Percentiles rank a stretch among this genome's conserved stretches.
Conservation (phyloP, 2,113 vertebrate species). For the Ctenomys sociabilis region DNA sequence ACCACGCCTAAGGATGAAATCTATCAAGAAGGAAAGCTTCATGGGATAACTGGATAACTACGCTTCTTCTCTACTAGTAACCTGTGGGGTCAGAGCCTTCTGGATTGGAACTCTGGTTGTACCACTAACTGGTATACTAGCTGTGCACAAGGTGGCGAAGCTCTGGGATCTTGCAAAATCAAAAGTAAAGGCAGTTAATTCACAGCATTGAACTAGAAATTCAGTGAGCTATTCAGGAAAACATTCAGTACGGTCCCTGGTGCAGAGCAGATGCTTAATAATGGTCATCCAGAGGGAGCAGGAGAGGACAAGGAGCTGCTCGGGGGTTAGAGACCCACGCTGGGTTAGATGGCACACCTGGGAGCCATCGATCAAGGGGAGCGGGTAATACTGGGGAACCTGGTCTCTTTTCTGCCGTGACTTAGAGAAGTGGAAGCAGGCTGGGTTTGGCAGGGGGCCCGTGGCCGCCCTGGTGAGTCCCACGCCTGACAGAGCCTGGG, state of each 20-base stretch:
- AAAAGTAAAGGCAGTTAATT: neutral
- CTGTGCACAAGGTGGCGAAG: neutral
- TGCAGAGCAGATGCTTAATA: neutral
- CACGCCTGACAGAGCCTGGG: neutral
- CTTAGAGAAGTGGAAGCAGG: slow-evolving; percentile 62
- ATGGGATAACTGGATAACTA: neutral
- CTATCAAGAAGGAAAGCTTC: neutral
- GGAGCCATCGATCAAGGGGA: neutral
- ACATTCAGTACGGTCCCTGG: neutral
- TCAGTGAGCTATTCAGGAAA: neutral
- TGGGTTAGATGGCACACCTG: rapidly evolving
- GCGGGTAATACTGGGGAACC: neutral
- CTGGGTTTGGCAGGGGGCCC: slow-evolving; percentile 30
- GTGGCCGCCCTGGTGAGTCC: slow-evolving; percentile 47
- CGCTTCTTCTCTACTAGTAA: neutral
- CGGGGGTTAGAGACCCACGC: neutral
- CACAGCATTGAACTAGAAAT: neutral
- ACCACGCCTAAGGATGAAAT: neutral
- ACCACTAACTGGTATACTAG: too few species aligned
- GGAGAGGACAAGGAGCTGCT: neutral
- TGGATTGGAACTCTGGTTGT: neutral
- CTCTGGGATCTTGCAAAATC: neutral
- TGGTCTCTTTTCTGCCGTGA: slow-evolving; percentile 60
- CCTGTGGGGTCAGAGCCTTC: neutral
- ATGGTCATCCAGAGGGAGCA: neutral